Base-by-base conservation (phyloP, 2,113 vertebrate genomes). In the Tetrao urogallus region DNA sequence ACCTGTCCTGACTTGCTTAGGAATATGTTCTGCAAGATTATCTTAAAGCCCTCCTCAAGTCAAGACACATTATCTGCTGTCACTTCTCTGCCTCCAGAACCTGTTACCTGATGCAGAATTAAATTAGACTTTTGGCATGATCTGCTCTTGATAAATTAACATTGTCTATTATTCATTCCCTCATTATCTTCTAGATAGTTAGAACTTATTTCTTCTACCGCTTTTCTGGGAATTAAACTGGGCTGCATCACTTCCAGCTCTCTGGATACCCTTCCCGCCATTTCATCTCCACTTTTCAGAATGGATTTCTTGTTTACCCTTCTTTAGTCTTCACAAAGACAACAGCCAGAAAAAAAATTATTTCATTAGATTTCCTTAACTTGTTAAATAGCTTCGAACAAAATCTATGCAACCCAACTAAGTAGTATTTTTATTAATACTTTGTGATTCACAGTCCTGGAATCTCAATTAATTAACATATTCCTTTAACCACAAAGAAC, bases 81-180 rank as follows among this genome's bases (percentile, higher is more conserved):
- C 11, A 42, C 11, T 78, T 71, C 47, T 83, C 52, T 60, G 61
- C 56, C 60, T 74, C 77, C 16, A 83, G 34, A 81, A 74, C 32
- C 34, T 32, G 65, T 8, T 32, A 66, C 6, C 45, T 32, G 32
- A 43, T 70, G 36, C 36, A 78, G 38, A 74, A 71, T 81, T 47
- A 73, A 56, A 82, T 65, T 45, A 38, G 63, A n/a, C 50, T 82
- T 92, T 69, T 52, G 42, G 20, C 18, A 71, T 1, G 4, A 80
- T 88, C 88, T 90, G 17, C 34, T 89, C 69, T 86, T 92, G 56
- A 63, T 80, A 88, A 93, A 75, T 56, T 66, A 42, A 47, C 28
- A 38, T 4, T 67, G 32, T 45, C 32, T 64, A 17, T 13, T 69
- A 57, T 18, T 71, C 4, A 22, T 58, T 79, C 58, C 3, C 38